These are phyloP conservation scores for Alligator mississippiensis DNA, from an alignment of 2,113 vertebrate species.

Conservation along the genomic window DNA sequence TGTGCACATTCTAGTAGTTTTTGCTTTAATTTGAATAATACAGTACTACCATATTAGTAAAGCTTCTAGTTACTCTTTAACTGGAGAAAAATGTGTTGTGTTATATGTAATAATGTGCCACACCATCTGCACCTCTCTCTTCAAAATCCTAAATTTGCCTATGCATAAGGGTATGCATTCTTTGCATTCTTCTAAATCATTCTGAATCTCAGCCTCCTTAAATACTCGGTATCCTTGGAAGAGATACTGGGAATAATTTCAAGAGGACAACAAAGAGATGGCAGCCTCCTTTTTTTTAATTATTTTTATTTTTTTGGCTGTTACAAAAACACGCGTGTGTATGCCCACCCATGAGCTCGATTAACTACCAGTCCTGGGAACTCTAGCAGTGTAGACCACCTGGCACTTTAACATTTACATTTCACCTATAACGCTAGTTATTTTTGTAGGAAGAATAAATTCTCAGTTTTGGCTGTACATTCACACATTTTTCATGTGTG, in stretches of 20 bases:
- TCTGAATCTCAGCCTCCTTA: neutral
- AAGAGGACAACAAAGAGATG: neutral
- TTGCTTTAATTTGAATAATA: too few species aligned
- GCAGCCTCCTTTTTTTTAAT: neutral
- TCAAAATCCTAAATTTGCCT: too few species aligned
- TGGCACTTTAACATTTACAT: neutral
- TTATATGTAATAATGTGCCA: too few species aligned
- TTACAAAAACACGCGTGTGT: neutral
- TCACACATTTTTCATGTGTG: neutral
- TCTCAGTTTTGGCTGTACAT: neutral
- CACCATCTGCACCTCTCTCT: too few species aligned
- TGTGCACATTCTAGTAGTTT: too few species aligned
- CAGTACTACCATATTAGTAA: too few species aligned
- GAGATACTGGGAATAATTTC: neutral
- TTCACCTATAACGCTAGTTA: neutral
- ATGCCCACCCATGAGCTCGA: neutral
- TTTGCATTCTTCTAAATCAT: too few species aligned
- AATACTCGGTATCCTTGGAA: rapidly evolving
- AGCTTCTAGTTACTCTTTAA: too few species aligned
- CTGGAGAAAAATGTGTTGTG: too few species aligned
- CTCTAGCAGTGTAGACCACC: neutral
- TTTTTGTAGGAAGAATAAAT: neutral
- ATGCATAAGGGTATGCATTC: too few species aligned
- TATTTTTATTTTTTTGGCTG: neutral
- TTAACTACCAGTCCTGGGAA: neutral